phyloP scores from a whole-genome alignment of 2,888 invertebrate genomes.

The Vannuccia rotundouncinata region DNA sequence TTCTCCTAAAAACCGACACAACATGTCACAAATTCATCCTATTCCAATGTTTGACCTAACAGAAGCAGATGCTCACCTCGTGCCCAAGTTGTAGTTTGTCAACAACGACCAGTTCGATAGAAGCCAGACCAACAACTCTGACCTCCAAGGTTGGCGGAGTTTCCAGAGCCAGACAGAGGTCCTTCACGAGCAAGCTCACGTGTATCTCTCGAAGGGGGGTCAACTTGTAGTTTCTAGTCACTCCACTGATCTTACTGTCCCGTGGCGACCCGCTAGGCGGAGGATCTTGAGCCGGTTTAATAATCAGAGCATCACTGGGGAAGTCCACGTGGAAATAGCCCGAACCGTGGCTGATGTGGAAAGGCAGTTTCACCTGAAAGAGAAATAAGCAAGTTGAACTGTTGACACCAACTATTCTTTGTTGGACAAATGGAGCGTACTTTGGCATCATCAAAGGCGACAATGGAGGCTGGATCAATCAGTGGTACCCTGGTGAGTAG shows the following conservation, averaged over 20 bases:
- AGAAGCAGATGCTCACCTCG: too few relatives aligned
- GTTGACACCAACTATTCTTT: neutral
- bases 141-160: neutral
- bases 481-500: neutral
- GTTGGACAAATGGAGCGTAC: neutral
- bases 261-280: too few relatives aligned
- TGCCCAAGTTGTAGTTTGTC: neutral
- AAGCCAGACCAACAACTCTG: neutral
- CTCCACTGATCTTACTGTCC: too few relatives aligned
- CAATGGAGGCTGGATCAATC: neutral
- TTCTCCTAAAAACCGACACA: neutral
- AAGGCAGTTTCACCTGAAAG: neutral
- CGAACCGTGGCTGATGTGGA: too few relatives aligned
- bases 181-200: neutral
- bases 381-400: neutral
- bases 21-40: neutral
- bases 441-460: neutral
- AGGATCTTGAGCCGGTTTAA: too few relatives aligned
- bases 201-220: too few relatives aligned
- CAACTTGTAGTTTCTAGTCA: too few relatives aligned
- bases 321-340: too few relatives aligned
- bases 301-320: too few relatives aligned
- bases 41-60: too few relatives aligned
- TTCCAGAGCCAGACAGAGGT: neutral
- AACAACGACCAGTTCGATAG: neutral